Base-by-base conservation (phyloP, 2,797 vertebrate genomes). In the Sphaeramia orbicularis region DNA sequence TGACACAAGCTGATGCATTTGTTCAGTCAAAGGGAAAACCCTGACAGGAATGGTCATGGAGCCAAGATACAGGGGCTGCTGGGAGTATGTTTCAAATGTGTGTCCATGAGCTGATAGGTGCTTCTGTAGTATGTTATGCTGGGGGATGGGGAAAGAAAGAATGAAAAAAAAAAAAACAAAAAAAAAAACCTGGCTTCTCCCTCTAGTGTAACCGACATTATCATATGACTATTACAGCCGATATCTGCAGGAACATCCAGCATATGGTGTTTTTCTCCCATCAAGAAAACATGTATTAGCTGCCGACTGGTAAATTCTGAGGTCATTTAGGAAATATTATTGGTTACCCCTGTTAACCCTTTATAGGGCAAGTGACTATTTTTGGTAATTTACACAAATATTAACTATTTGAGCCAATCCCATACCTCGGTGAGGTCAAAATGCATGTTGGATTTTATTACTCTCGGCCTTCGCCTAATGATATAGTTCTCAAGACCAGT, bases 1-100 rank as follows among this genome's bases (percentile, higher is more conserved):
- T 88, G 89, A 85, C 84, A 90, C 74, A 69, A 86, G 81, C 86
- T 86, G 82, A 88, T 90, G 89, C 87, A 89, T 89, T 89, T 92
- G 86, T 89, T 91, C 84, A 83, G 85, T 88, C 86, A 84, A 84
- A 84, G 67, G 74, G 70, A 82, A 88, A 87, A 71, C 74, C 83
- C 80, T 89, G 91, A 92, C 90, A 91, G 65, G 73, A 84, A 84
- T 74, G 91, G 87, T 82, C 87, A 84, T 65, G 76, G 66, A 86
- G 84, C 84, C 78, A 89, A 89, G 86, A 81, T 83, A 74, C 79
- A 43, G 73, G 61, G 77, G 69, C 87, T 78, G 78, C 83, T 87
- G 89, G 85, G 88, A 90, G 85, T 81, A 49, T 81, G 88, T 87
- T 89, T 84, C 76, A 76, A 80, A 84, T 52, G 80, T 85, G 76